A percentile compares a stretch with the other conserved stretches of the same genome.
Evolutionary conservation across 2,888 invertebrate species (phyloP).

Genomic region (Nomada fabriciana): DNA sequence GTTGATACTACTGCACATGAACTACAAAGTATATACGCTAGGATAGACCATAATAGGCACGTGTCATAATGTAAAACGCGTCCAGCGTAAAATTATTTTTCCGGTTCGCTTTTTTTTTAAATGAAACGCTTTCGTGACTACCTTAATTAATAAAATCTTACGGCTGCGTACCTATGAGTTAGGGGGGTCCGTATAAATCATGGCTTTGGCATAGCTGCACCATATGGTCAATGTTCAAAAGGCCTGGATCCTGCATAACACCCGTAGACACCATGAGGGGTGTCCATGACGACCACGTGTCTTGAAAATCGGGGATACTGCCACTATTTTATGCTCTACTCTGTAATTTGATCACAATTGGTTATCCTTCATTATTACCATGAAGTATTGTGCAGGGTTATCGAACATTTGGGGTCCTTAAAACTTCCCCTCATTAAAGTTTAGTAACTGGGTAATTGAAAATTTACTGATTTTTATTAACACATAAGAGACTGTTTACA

Average conservation of each 20-base stretch:
- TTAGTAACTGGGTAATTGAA: no score
- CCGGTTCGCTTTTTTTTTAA: slow-evolving; percentile 34
- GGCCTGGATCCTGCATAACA: slow-evolving; percentile 52
- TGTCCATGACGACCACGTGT: slow-evolving; percentile 69
- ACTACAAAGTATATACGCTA: not conserved
- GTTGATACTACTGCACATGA: not conserved
- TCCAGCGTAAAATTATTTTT: slow-evolving; percentile 51
- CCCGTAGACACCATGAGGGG: slow-evolving; percentile 53
- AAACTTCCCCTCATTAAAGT: no score
- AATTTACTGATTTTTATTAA: no score
- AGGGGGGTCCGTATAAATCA: slow-evolving; percentile 76
- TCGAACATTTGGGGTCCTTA: not conserved
- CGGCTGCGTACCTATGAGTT: slow-evolving; percentile 65
- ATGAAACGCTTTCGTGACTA: slow-evolving; percentile 42
- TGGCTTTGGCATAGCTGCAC: slow-evolving; percentile 64
- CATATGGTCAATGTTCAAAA: slow-evolving; percentile 78
- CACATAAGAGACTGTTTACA: no score
- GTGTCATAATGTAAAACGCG: slow-evolving; percentile 23
- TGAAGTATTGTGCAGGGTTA: not conserved
- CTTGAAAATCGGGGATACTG: slow-evolving; percentile 31
- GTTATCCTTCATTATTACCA: not conserved
- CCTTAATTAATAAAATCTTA: slow-evolving; percentile 78
- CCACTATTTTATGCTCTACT: not conserved
- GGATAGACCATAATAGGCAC: not conserved
- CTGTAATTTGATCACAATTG: not conserved